Conservation (phyloP, 2,797 vertebrate species). For the Arctocebus calabarensis region DNA sequence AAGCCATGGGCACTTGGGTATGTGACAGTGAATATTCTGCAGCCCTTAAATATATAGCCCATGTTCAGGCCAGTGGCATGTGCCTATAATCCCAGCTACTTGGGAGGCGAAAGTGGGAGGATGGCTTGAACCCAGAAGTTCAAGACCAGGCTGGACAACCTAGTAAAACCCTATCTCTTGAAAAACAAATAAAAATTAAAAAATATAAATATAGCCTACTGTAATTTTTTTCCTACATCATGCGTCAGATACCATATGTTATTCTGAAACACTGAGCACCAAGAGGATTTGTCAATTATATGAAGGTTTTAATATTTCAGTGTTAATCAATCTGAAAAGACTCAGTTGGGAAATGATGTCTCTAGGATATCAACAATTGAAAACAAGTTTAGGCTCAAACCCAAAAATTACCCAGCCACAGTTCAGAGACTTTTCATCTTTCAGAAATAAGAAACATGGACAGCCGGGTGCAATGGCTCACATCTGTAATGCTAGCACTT, state of each 20-base stretch:
- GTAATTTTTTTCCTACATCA: not conserved
- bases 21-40: not conserved
- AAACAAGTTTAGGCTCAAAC: conserved; percentile 16
- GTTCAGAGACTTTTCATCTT: not conserved
- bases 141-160: not conserved
- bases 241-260: not conserved
- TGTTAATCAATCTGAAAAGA: not conserved
- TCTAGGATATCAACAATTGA: not conserved
- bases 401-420: not conserved
- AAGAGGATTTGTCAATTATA: not conserved
- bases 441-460: not conserved
- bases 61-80: not conserved
- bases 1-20: not conserved
- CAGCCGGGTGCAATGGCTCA: too few relatives aligned
- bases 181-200: not conserved
- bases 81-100: not conserved
- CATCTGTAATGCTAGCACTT: too few relatives aligned
- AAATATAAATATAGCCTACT: not conserved
- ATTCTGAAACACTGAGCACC: not conserved
- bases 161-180: not conserved
- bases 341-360: not conserved
- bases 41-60: not conserved
- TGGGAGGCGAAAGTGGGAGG: not conserved
- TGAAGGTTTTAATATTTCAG: not conserved
- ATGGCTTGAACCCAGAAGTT: not conserved